Evolutionary conservation across 2,888 invertebrate species (phyloP).

Genomic region (Rhorus exstirpatorius): DNA sequence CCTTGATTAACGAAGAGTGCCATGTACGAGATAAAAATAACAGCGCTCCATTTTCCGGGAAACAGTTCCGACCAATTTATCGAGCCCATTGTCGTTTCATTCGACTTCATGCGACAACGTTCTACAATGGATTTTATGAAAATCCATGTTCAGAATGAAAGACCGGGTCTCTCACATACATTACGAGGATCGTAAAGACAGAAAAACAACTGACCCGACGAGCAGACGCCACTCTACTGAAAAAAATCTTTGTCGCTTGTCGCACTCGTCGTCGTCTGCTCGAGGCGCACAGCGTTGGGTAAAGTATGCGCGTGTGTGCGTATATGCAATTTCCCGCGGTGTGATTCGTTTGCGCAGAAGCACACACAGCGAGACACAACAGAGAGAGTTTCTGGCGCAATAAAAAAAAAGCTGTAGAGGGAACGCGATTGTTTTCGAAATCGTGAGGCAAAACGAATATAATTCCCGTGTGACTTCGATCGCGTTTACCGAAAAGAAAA

Average conservation of each 20-base stretch:
- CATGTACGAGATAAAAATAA: conserved; percentile 95
- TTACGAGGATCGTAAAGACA: not conserved
- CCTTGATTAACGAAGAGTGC: conserved; percentile 97
- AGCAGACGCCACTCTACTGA: conserved; percentile 51
- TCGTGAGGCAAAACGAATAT: not conserved
- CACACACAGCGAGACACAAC: too few relatives aligned
- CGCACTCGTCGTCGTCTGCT: not conserved
- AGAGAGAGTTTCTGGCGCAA: too few relatives aligned
- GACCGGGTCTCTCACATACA: conserved; percentile 5
- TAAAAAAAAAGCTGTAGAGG: too few relatives aligned
- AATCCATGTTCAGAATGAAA: conserved; percentile 36
- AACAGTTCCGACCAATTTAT: conserved; percentile 90
- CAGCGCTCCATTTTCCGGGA: conserved; percentile 93
- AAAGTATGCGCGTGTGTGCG: not conserved
- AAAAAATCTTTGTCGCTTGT: conserved; percentile 2
- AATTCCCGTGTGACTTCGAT: not conserved
- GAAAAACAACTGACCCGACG: conserved; percentile 15
- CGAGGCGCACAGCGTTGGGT: too few relatives aligned
- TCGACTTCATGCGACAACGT: conserved; percentile 3
- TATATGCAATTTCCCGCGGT: not conserved
- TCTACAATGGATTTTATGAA: not conserved
- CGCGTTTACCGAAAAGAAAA: not conserved
- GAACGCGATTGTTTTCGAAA: not conserved
- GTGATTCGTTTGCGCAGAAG: too few relatives aligned
- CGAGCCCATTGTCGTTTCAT: conserved; percentile 76